phyloP scores from a whole-genome alignment of 2,888 invertebrate genomes.

The Trissoscelio sp. region DNA sequence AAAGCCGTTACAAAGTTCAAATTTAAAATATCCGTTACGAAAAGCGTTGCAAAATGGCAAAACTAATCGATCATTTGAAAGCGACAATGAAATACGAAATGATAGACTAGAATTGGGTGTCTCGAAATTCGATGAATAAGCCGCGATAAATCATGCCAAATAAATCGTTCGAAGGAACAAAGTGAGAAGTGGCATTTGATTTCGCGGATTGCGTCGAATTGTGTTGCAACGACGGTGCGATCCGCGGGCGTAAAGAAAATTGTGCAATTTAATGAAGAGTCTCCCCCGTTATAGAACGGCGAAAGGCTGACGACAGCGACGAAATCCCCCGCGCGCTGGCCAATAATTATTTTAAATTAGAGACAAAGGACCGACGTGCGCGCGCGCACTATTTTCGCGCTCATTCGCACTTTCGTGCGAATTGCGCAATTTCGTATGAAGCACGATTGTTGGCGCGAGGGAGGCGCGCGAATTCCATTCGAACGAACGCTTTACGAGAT shows the following conservation, averaged over 20 bases:
- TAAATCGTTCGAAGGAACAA: conserved; percentile 22
- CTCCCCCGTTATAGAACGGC: conserved; percentile 17
- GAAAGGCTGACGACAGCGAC: conserved; percentile 24
- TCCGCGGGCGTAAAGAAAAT: conserved; percentile 34
- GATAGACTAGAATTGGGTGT: conserved; percentile 1
- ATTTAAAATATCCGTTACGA: not conserved
- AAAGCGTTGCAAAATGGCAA: not conserved
- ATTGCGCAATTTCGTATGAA: conserved; percentile 40
- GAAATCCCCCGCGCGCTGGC: conserved; percentile 8
- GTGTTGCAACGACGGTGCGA: conserved; percentile 28
- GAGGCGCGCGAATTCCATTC: conserved; percentile 38
- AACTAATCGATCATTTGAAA: not conserved
- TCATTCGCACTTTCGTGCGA: conserved; percentile 42
- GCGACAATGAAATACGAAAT: not conserved
- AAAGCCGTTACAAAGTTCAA: not conserved
- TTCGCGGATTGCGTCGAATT: conserved; percentile 40
- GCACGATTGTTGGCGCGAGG: conserved; percentile 25
- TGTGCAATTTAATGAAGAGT: conserved; percentile 47
- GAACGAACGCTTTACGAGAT: conserved; percentile 30
- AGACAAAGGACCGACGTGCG: conserved; percentile 24
- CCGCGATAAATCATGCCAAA: conserved; percentile 16
- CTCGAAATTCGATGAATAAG: conserved; percentile 15
- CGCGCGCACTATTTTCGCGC: conserved; percentile 29
- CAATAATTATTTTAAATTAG: conserved; percentile 55
- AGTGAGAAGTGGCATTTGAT: conserved; percentile 43